A percentile compares a stretch with the other conserved stretches of the same genome.
phyloP scores from a whole-genome alignment of 1,140 invertebrate genomes.

The Lamellibrachia luymesi region DNA sequence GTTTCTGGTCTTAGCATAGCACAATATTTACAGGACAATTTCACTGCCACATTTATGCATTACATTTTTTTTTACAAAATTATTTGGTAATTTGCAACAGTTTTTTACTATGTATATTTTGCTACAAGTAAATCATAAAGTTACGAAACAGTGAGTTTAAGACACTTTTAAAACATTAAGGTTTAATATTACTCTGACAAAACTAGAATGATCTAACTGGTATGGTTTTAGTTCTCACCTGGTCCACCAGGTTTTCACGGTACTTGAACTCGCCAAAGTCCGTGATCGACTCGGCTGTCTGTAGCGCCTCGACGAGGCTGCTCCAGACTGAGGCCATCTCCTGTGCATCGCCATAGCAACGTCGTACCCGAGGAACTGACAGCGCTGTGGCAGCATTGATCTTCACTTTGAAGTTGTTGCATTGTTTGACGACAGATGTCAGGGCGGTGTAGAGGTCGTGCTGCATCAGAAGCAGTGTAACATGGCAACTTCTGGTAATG shows the following conservation, averaged over 20 bases:
- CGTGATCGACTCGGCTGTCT: slow-evolving; percentile 67
- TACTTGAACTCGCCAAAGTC: slow-evolving; percentile 80
- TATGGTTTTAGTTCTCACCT: slow-evolving; percentile 45
- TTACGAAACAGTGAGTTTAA: too few relatives aligned
- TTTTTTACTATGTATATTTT: too few relatives aligned
- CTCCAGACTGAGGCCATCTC: slow-evolving; percentile 68
- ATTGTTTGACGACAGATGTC: slow-evolving; percentile 60
- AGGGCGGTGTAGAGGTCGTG: slow-evolving; percentile 42
- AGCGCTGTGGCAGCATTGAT: slow-evolving; percentile 79
- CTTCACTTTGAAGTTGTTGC: slow-evolving; percentile 71
- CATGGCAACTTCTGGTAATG: not conserved
- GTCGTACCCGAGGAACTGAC: slow-evolving; percentile 62
- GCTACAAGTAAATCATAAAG: too few relatives aligned
- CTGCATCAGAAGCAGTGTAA: not conserved
- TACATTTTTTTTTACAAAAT: too few relatives aligned
- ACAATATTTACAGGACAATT: too few relatives aligned
- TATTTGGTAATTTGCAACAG: too few relatives aligned
- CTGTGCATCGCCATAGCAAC: slow-evolving; percentile 61
- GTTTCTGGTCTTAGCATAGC: too few relatives aligned
- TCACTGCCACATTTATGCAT: too few relatives aligned
- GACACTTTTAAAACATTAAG: too few relatives aligned
- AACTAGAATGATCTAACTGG: too few relatives aligned
- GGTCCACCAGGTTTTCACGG: slow-evolving; percentile 71
- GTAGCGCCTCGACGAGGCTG: slow-evolving; percentile 68
- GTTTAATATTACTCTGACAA: too few relatives aligned